These are phyloP conservation scores for Spea multiplicata DNA, from an alignment of 2,113 vertebrate genomes.

Conservation along the genomic window DNA sequence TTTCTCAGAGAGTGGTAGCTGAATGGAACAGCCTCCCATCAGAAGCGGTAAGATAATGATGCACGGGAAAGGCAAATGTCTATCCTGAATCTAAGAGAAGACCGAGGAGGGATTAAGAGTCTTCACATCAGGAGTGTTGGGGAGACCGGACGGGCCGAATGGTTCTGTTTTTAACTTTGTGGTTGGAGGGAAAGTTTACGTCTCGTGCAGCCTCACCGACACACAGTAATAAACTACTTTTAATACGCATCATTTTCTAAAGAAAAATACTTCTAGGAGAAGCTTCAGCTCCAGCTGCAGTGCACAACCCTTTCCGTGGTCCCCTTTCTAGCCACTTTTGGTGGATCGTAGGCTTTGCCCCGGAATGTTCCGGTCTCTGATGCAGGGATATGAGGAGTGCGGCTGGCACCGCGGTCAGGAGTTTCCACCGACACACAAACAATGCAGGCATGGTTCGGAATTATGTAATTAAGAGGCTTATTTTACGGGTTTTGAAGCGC, in stretches of 20 bases:
- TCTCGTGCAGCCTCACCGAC: neutral
- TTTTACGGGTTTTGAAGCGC: constrained; percentile 19
- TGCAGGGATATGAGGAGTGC: constrained; percentile 1
- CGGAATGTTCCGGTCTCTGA: constrained; percentile 11
- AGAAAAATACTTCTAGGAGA: too few relatives aligned
- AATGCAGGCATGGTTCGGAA: constrained; percentile 38
- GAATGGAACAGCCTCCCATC: too few relatives aligned
- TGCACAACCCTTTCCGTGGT: neutral
- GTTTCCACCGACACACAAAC: constrained; percentile 34
- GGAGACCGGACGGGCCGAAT: too few relatives aligned
- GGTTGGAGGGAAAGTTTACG: neutral
- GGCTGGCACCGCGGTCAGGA: constrained; percentile 15
- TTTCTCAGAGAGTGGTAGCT: too few relatives aligned
- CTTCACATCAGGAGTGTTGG: too few relatives aligned
- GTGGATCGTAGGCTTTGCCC: neutral
- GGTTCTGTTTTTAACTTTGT: neutral
- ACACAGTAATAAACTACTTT: neutral
- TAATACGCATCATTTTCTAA: neutral
- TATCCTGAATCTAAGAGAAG: too few relatives aligned
- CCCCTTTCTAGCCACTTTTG: neutral
- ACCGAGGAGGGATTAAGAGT: too few relatives aligned
- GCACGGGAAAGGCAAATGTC: too few relatives aligned
- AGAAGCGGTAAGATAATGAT: too few relatives aligned
- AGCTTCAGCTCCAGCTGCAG: too few relatives aligned
- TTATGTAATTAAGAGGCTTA: constrained; percentile 47